phyloP scores from a whole-genome alignment of 2,797 vertebrate species.

The Melanotaenia pygmaea region DNA sequence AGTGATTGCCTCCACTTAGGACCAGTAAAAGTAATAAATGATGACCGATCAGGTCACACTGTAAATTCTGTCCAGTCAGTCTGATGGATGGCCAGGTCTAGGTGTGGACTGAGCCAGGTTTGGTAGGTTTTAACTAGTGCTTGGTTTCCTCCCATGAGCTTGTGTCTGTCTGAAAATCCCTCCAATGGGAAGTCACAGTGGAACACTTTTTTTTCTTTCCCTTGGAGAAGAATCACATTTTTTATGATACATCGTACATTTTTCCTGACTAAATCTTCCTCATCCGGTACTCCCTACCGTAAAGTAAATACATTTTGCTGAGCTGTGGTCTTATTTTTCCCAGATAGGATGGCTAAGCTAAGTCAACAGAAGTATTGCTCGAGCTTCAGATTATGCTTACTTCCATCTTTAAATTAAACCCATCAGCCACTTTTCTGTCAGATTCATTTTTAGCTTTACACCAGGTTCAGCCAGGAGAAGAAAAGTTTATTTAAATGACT shows the following conservation, averaged over 20 bases:
- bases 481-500: conserved; percentile 3
- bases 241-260: conserved; percentile 67
- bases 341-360: conserved; percentile 48
- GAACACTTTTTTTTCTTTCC: conserved; percentile 49
- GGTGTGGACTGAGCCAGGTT: conserved; percentile 72
- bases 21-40: conserved; percentile 84
- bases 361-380: conserved; percentile 44
- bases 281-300: conserved; percentile 52
- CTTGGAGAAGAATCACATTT: conserved; percentile 61
- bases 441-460: conserved; percentile 21
- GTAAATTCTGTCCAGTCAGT: conserved; percentile 77
- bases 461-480: not conserved
- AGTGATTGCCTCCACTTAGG: conserved; percentile 78
- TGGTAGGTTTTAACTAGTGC: conserved; percentile 73
- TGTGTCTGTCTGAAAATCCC: conserved; percentile 72
- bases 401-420: conserved; percentile 28
- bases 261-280: conserved; percentile 66
- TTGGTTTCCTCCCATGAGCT: conserved; percentile 70
- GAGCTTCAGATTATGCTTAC: conserved; percentile 42
- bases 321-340: conserved; percentile 54
- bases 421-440: conserved; percentile 36
- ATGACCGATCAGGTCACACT: conserved; percentile 79
- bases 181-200: conserved; percentile 66
- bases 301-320: conserved; percentile 65
- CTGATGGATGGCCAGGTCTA: conserved; percentile 76